Evolutionary conservation across 2,888 invertebrate species (phyloP).

Genomic region (Eupithecia insigniata): DNA sequence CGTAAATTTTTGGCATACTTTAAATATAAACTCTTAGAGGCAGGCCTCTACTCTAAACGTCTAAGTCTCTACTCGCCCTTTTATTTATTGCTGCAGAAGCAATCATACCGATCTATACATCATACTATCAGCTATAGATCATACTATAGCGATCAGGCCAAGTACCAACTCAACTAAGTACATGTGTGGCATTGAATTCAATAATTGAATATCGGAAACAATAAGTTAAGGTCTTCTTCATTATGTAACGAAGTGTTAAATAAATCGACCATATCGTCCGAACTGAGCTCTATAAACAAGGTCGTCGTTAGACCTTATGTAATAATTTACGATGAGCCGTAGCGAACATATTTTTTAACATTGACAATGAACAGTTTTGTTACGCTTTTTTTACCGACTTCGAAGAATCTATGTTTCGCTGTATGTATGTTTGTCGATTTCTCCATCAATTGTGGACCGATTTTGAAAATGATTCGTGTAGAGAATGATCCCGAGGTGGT

Average conservation of each 20-base stretch:
- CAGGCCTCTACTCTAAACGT: neutral
- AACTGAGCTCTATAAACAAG: conserved; percentile 51
- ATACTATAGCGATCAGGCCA: neutral
- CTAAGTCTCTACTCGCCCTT: too few relatives aligned
- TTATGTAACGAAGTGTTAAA: conserved; percentile 51
- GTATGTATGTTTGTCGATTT: too few relatives aligned
- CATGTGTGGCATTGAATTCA: conserved; percentile 15
- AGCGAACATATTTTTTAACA: conserved; percentile 38
- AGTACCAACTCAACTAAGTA: neutral
- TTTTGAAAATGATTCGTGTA: too few relatives aligned
- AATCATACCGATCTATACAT: neutral
- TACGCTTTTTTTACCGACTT: neutral
- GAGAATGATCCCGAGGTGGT: too few relatives aligned
- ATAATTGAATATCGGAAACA: conserved; percentile 49
- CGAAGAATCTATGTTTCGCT: too few relatives aligned
- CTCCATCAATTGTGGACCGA: too few relatives aligned
- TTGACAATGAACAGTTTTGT: conserved; percentile 24
- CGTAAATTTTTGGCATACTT: neutral
- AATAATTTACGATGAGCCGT: conserved; percentile 56
- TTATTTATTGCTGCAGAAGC: neutral
- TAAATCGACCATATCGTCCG: conserved; percentile 50
- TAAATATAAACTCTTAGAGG: neutral
- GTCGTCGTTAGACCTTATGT: conserved; percentile 60
- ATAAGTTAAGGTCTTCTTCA: conserved; percentile 33
- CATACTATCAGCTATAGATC: too few relatives aligned